phyloP scores from a whole-genome alignment of 2,113 vertebrate genomes.

The Rhinopithecus roxellana region DNA sequence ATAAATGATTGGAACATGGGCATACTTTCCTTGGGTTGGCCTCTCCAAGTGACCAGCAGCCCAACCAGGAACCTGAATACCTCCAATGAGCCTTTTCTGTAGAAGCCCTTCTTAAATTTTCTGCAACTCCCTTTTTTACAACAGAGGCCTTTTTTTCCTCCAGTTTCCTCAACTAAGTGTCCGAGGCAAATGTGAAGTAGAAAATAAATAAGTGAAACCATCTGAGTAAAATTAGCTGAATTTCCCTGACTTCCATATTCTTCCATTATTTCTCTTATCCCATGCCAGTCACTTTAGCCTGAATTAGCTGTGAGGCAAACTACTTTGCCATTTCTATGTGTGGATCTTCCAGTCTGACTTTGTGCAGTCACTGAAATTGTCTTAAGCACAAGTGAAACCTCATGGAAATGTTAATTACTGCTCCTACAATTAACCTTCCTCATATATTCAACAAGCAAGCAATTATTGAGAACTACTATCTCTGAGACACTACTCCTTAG shows the following conservation, averaged over 20 bases:
- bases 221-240: not conserved
- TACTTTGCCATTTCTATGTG: not conserved
- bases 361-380: not conserved
- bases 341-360: not conserved
- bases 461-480: not conserved
- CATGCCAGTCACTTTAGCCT: not conserved
- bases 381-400: not conserved
- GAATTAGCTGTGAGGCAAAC: not conserved
- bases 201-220: not conserved
- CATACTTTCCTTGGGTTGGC: not conserved
- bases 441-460: not conserved
- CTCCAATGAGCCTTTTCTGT: not conserved
- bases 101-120: slow-evolving; percentile 10
- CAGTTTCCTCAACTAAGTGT: not conserved
- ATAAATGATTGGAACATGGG: not conserved
- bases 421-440: not conserved
- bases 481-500: not conserved
- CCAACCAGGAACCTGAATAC: not conserved
- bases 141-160: not conserved
- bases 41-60: not conserved
- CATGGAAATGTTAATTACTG: not conserved
- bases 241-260: not conserved
- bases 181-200: not conserved
- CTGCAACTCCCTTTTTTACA: not conserved
- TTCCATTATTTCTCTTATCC: not conserved